phyloP scores from a whole-genome alignment of 2,888 invertebrate species.

The Hydroisotoma schaefferi region DNA sequence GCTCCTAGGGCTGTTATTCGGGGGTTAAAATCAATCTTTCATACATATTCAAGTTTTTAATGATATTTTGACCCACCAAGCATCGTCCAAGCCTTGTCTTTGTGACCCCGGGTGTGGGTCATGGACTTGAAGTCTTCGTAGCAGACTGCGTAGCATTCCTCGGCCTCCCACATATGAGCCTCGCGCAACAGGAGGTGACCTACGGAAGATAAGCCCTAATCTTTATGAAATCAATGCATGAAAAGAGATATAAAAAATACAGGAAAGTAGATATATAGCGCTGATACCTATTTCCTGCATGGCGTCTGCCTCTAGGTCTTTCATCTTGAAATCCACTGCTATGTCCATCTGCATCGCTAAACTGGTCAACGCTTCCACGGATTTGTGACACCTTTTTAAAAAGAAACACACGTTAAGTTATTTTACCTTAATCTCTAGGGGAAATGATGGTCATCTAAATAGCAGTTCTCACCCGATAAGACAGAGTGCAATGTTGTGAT shows the following conservation, averaged over 20 bases:
- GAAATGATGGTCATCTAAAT: neutral
- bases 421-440: neutral
- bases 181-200: conserved; percentile 34
- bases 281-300: conserved; percentile 39
- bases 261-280: too few relatives aligned
- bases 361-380: conserved; percentile 38
- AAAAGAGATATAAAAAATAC: too few relatives aligned
- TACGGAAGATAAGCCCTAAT: too few relatives aligned
- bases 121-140: conserved; percentile 15
- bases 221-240: too few relatives aligned
- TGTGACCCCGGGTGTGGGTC: conserved; percentile 11
- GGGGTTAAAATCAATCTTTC: too few relatives aligned
- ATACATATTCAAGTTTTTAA: too few relatives aligned
- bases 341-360: conserved; percentile 37
- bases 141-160: conserved; percentile 31
- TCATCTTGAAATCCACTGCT: conserved; percentile 10
- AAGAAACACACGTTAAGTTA: neutral
- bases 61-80: too few relatives aligned
- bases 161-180: conserved; percentile 38
- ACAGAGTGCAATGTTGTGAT: conserved; percentile 38
- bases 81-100: conserved; percentile 29
- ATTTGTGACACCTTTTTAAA: conserved; percentile 11
- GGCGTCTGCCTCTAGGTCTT: conserved; percentile 40
- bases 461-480: conserved; percentile 24
- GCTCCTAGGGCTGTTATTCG: too few relatives aligned